These are phyloP conservation scores for Lasioglossum figueresi DNA, from an alignment of 2,888 invertebrate species.

Conservation along the genomic window DNA sequence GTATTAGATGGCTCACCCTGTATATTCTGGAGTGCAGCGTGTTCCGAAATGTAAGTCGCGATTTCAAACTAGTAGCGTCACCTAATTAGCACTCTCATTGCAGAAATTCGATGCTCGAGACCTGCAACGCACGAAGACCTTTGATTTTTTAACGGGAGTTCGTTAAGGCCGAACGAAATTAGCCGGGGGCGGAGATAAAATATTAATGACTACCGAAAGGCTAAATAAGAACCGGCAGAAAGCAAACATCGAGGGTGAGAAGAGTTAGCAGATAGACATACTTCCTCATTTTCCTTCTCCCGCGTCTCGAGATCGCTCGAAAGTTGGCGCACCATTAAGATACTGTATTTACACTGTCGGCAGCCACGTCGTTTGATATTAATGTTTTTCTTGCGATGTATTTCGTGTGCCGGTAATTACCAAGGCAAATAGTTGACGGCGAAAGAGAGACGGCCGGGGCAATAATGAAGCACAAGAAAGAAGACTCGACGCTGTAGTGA, in stretches of 20 bases:
- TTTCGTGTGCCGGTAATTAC: constrained; percentile 79
- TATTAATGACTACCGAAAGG: constrained; percentile 12
- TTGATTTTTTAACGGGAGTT: not conserved
- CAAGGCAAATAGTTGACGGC: constrained; percentile 73
- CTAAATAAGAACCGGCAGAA: constrained; percentile 46
- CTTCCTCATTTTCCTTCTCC: constrained; percentile 58
- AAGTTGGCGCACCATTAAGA: constrained; percentile 80
- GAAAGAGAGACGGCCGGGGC: constrained; percentile 48
- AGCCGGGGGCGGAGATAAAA: not conserved
- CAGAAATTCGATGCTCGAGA: not conserved
- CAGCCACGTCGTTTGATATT: constrained; percentile 79
- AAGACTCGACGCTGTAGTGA: constrained; percentile 51
- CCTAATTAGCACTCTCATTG: not conserved
- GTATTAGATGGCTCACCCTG: too few species aligned
- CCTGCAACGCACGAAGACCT: not conserved
- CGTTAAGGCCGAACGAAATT: not conserved
- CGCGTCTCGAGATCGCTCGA: constrained; percentile 63
- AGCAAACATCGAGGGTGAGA: constrained; percentile 49
- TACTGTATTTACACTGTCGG: constrained; percentile 79
- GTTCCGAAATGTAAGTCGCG: not conserved
- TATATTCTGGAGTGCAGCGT: not conserved
- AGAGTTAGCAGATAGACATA: constrained; percentile 53
- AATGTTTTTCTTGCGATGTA: constrained; percentile 82
- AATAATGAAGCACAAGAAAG: constrained; percentile 47
- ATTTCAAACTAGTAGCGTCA: not conserved